phyloP scores from a whole-genome alignment of 2,797 vertebrate species.

The Hylomyscus alleni region DNA sequence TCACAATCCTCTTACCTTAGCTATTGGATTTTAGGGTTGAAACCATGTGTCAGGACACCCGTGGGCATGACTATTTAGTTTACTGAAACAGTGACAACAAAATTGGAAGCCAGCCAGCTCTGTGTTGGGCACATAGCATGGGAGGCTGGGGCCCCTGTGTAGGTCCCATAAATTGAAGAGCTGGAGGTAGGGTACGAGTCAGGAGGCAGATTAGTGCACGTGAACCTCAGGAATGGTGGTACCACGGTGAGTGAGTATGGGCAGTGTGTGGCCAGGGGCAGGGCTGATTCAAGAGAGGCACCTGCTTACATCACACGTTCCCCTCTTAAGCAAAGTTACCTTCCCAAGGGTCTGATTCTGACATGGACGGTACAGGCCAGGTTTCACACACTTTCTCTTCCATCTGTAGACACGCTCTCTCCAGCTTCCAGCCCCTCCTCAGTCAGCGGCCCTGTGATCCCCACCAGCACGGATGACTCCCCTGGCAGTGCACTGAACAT shows the following conservation, averaged over 20 bases:
- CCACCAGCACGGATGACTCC: constrained; percentile 90
- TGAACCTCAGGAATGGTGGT: rapidly evolving
- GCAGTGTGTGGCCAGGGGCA: not conserved
- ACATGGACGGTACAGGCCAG: rapidly evolving
- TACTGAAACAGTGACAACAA: not conserved
- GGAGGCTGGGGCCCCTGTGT: not conserved
- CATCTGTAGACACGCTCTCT: constrained; percentile 93
- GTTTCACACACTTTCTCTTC: constrained; percentile 67
- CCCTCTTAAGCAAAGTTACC: rapidly evolving
- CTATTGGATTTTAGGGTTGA: not conserved
- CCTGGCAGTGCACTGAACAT: constrained; percentile 92
- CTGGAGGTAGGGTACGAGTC: not conserved
- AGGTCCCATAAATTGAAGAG: not conserved
- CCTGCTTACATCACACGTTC: rapidly evolving
- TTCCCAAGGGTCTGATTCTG: not conserved
- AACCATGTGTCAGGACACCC: not conserved
- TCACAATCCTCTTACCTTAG: not conserved
- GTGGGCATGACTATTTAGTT: not conserved
- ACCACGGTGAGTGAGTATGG: rapidly evolving
- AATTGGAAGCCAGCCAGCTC: not conserved
- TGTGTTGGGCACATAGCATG: rapidly evolving
- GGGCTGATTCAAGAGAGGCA: not conserved
- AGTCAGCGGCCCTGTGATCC: constrained; percentile 88
- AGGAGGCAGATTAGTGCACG: not conserved
- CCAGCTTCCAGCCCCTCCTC: constrained; percentile 98